Base-by-base conservation (phyloP, 2,113 vertebrate genomes). In the Campylorhamphus procurvoides region DNA sequence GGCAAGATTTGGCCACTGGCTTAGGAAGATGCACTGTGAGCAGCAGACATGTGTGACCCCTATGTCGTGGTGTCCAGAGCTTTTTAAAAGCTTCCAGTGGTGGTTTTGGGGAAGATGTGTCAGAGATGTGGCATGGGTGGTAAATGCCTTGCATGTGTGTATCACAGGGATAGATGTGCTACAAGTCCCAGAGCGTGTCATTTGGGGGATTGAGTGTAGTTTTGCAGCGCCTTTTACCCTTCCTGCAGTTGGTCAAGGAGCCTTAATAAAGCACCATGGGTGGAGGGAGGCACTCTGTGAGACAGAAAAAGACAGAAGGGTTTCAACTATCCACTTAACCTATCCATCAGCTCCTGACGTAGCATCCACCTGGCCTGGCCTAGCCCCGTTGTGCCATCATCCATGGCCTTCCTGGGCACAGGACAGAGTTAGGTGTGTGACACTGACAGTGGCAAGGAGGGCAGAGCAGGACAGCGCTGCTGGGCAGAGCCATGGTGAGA, bases 31-130 rank as follows among this genome's bases (percentile, higher is more conserved):
- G 33, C 2, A 0, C 19, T 39, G 47, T 50, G 35, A 68, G 59
- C 50, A 80, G 58, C n/a, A 92, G 35, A 33, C 6, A 13, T 0
- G 0, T 40, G 44, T 72, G 73, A 42, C 9, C 42, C 5, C 16
- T 52, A n/a, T 2, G 3, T 71, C n/a, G 19, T 0, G 3, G 17
- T 4, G 1, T 52, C 19, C 7, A 6, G 82, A 75, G 22, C 16
- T 63, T 80, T 93, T 58, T 37, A 33, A 20, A 78, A 53, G 18
- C 11, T 75, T 46, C 0, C 4, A n/a, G 58, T 2, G 4, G 39
- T 20, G 40, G 66, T 80, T 85, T 3, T 3, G 4, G 28, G 11
- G 27, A 28, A 66, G n/a, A n/a, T 19, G 40, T 25, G 29, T 67
- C 31, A 24, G 74, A n/a, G 25, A 64, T 62, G 49, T 23, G 60